Conservation (phyloP, 2,797 vertebrate species). For the Corythornis leucogaster region DNA sequence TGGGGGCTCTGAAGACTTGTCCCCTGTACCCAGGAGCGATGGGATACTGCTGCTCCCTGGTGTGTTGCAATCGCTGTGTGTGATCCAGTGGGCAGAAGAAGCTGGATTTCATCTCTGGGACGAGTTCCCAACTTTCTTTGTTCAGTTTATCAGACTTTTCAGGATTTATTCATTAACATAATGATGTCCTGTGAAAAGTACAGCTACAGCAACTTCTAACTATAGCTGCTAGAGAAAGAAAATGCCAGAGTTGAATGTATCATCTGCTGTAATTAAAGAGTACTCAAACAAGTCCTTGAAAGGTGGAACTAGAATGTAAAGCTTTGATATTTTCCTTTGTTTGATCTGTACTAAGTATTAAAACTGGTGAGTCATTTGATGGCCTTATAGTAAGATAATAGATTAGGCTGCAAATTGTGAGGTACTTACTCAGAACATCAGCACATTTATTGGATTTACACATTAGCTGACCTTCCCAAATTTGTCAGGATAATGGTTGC, state of each 20-base stretch:
- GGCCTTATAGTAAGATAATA: constrained; percentile 54
- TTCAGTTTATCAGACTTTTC: constrained; percentile 14
- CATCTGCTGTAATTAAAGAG: constrained; percentile 64
- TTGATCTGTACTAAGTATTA: constrained; percentile 69
- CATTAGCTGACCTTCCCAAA: constrained; percentile 58
- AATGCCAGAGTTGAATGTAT: constrained; percentile 30
- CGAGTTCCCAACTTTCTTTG: background rate
- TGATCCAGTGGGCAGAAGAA: background rate
- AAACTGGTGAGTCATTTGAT: constrained; percentile 63
- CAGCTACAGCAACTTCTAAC: constrained; percentile 60
- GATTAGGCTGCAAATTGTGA: constrained; percentile 58
- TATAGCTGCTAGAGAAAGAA: constrained; percentile 38
- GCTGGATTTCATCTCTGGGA: background rate
- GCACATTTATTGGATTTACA: constrained; percentile 44
- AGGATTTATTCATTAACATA: constrained; percentile 40
- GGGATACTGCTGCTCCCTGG: background rate
- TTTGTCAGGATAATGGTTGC: constrained; percentile 57
- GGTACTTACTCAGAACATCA: constrained; percentile 46
- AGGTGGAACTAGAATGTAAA: constrained; percentile 45
- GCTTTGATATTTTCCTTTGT: constrained; percentile 71
- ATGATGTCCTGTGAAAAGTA: constrained; percentile 55
- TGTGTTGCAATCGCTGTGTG: background rate
- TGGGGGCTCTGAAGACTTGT: background rate
- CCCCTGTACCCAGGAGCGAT: background rate
- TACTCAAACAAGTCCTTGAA: constrained; percentile 68